phyloP scores from a whole-genome alignment of 2,113 vertebrate genomes.

The Porphyrio hochstetteri region DNA sequence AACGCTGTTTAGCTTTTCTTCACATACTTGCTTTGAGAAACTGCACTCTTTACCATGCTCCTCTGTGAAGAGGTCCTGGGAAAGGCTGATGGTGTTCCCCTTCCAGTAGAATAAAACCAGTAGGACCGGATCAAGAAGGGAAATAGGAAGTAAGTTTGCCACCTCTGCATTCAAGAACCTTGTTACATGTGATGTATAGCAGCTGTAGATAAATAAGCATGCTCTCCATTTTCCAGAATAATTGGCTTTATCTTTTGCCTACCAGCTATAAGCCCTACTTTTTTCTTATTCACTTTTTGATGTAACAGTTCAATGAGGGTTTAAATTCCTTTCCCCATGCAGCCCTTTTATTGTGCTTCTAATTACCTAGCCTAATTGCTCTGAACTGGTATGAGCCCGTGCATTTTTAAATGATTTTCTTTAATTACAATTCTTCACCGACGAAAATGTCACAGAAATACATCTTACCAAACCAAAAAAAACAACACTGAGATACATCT shows the following conservation, averaged over 20 bases:
- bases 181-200: background rate
- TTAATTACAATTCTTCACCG: constrained; percentile 69
- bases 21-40: background rate
- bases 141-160: background rate
- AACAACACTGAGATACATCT: background rate
- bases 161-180: background rate
- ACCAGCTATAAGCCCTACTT: constrained; percentile 58
- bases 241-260: constrained; percentile 65
- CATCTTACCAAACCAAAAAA: constrained; percentile 6
- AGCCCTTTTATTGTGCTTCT: constrained; percentile 73
- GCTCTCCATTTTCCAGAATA: background rate
- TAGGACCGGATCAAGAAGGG: background rate
- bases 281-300: constrained; percentile 70
- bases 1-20: background rate
- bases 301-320: constrained; percentile 67
- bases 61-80: background rate
- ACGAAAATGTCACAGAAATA: constrained; percentile 43
- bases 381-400: constrained; percentile 49
- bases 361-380: constrained; percentile 78
- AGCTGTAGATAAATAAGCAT: constrained; percentile 52
- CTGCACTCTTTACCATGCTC: rapidly evolving
- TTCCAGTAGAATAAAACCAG: background rate
- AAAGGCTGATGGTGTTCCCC: background rate
- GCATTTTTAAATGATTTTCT: constrained; percentile 69
- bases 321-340: constrained; percentile 70